phyloP scores from a whole-genome alignment of 2,113 vertebrate genomes.

The Nymphicus hollandicus region DNA sequence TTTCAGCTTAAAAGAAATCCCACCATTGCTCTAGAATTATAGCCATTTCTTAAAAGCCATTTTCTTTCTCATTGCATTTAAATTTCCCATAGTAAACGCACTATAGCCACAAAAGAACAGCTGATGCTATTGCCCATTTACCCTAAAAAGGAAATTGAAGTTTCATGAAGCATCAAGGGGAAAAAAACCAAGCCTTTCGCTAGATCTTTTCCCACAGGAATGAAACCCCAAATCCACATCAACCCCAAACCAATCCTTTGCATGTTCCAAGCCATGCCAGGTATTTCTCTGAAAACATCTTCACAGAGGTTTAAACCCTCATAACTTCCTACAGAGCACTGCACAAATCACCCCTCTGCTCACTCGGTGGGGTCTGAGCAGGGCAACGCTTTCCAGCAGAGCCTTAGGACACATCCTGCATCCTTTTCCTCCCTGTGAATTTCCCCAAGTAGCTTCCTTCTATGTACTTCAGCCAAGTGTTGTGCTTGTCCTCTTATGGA shows the following conservation, averaged over 20 bases:
- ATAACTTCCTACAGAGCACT: background rate
- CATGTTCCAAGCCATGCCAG: background rate
- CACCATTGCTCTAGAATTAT: background rate
- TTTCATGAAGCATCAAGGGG: background rate
- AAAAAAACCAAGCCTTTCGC: background rate
- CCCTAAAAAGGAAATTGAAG: background rate
- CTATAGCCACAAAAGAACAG: background rate
- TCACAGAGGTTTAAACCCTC: background rate
- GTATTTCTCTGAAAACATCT: background rate
- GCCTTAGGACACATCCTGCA: too few species aligned
- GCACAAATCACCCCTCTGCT: background rate
- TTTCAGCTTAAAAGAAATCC: background rate
- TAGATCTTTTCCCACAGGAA: background rate
- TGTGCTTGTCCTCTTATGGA: background rate
- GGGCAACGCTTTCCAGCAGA: background rate
- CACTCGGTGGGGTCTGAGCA: background rate
- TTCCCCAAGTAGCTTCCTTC: fast-evolving
- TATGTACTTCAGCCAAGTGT: fast-evolving
- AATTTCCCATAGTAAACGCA: background rate
- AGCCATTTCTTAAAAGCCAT: background rate
- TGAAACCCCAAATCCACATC: background rate
- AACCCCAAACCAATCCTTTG: background rate
- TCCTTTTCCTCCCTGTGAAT: background rate
- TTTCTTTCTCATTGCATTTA: background rate
- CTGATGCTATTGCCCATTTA: background rate